Conservation (phyloP, 2,888 invertebrate genomes). For the Sussaba pulchella region DNA sequence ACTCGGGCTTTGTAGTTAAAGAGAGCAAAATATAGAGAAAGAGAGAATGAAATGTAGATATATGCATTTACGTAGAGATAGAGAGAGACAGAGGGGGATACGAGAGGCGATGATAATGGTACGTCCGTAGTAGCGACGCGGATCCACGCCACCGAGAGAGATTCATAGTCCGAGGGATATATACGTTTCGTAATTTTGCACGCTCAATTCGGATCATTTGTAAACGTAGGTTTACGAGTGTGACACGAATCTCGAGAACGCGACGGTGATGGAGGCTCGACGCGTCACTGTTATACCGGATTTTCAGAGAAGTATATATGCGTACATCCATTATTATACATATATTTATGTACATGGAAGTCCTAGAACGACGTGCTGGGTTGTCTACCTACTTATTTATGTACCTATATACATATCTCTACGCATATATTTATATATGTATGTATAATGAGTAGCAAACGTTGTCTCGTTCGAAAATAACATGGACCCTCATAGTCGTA, state of each 20-base stretch:
- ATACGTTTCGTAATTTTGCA: slow-evolving; percentile 78
- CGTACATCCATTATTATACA: too few relatives aligned
- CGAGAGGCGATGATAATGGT: background rate
- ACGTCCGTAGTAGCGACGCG: slow-evolving; percentile 19
- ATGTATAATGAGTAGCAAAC: slow-evolving; percentile 27
- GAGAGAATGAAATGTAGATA: slow-evolving; percentile 22
- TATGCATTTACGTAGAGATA: slow-evolving; percentile 18
- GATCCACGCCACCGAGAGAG: slow-evolving; percentile 65
- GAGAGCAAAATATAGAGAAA: slow-evolving; percentile 16
- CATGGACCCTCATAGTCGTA: slow-evolving; percentile 45
- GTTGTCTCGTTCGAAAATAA: slow-evolving; percentile 51
- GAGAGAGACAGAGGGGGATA: background rate
- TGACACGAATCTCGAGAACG: slow-evolving; percentile 20
- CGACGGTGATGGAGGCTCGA: slow-evolving; percentile 5
- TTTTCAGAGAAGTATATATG: background rate
- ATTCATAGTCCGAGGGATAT: slow-evolving; percentile 79
- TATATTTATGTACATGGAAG: too few relatives aligned
- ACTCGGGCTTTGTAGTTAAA: slow-evolving; percentile 72
- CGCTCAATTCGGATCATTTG: slow-evolving; percentile 75
- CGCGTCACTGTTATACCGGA: background rate
- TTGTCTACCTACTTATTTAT: too few relatives aligned
- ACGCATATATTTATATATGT: background rate
- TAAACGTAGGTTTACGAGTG: slow-evolving; percentile 35
- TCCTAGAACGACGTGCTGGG: too few relatives aligned
- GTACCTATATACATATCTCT: background rate